Base-by-base conservation (phyloP, 2,113 vertebrate genomes). In the Gobio gobio region DNA sequence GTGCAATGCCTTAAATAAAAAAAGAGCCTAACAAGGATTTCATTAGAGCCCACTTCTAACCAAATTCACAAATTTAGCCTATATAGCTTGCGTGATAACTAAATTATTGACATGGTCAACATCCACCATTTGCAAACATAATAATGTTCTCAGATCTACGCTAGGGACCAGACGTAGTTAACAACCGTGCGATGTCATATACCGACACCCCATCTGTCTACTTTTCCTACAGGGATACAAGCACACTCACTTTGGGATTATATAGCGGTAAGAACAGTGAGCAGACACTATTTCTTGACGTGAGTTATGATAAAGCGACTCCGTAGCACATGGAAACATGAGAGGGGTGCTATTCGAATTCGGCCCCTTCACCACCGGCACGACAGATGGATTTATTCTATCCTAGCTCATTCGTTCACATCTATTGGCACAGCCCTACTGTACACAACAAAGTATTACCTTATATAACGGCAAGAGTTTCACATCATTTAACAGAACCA, bases 361-460 rank as follows among this genome's bases (percentile, higher is more conserved):
- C 36, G 77, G 72, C 72, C 70, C 61, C 74, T 84, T 84, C 70
- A 87, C 59, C 82, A 75, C 84, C 77, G 70, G 70, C 43, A 76
- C 40, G 61, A 78, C 77, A 61, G 85, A 78, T 84, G 82, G 83
- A 87, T 33, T 36, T 78, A 70, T 88, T 77, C 78, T 82, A 88
- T 43, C 81, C 78, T 33, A 92, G 91, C 89, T 90, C 89, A 90
- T 93, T 89, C 90, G 89, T 90, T 92, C 92, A 93, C 93, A 93
- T 93, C 92, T 94, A 93, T 93, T 94, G 94, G 95, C 95, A 93
- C 95, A 95, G 95, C 95, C 92, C 93, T 94, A 95, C 93, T 94
- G 93, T 95, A 94, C 93, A 93, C 94, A 93, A 96, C 95, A 94
- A 95, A 93, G 93, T 94, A 94, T 93, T 88, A 88, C 85, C 82